A percentile compares a stretch with the other conserved stretches of the same genome.
Evolutionary conservation across 2,888 invertebrate species (phyloP).

Genomic region (Leptopilina syphax): DNA sequence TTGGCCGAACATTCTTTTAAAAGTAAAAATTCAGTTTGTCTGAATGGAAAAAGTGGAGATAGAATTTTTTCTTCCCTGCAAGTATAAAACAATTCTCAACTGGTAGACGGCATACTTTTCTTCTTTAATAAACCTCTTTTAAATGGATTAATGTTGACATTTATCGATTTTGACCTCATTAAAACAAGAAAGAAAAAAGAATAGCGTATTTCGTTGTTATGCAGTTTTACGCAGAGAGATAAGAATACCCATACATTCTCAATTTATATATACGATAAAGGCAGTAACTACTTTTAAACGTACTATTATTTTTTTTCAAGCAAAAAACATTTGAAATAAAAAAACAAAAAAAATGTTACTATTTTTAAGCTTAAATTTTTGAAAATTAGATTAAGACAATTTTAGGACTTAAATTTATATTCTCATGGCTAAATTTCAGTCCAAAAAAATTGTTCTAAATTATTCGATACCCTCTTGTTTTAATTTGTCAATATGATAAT

Average conservation of each 20-base stretch:
- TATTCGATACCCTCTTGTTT: no score
- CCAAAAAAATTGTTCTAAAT: no score
- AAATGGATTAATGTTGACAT: conserved; percentile 28
- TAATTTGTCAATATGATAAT: no score
- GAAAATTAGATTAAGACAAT: no score
- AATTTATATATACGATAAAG: conserved; percentile 53
- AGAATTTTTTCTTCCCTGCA: neutral
- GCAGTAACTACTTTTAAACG: conserved; percentile 44
- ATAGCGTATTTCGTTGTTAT: neutral
- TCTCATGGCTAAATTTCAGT: no score
- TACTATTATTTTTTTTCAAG: neutral
- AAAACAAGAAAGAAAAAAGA: conserved; percentile 3
- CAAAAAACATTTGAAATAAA: neutral
- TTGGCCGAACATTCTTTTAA: no score
- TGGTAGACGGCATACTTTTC: neutral
- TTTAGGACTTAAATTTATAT: no score
- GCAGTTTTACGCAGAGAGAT: conserved; percentile 50
- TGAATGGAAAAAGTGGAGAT: no score
- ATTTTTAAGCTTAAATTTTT: no score
- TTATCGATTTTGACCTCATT: conserved; percentile 41
- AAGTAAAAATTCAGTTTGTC: no score
- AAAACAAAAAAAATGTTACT: no score
- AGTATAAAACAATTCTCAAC: neutral
- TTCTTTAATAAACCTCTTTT: neutral
- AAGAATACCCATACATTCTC: conserved; percentile 48